Conservation (phyloP, 1,140 invertebrate genomes). For the Drosophila leontia region DNA sequence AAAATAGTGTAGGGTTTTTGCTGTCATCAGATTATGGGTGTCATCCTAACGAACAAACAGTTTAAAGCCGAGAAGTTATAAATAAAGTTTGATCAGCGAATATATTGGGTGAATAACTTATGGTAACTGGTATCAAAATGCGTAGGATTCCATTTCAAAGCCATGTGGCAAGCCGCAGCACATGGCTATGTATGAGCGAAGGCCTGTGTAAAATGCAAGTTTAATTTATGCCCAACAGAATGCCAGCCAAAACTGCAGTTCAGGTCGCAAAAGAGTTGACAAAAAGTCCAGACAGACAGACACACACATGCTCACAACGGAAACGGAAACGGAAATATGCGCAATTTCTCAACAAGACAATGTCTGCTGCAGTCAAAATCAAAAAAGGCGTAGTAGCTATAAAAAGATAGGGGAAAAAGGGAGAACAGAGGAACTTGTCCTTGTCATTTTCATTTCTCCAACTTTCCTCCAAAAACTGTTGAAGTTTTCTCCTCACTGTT, state of each 20-base stretch:
- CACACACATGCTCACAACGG: conserved; percentile 23
- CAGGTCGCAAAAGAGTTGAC: conserved; percentile 53
- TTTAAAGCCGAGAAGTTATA: conserved; percentile 31
- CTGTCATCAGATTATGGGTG: conserved; percentile 36
- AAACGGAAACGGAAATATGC: conserved; percentile 64
- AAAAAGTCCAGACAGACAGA: conserved; percentile 27
- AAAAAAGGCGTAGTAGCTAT: conserved; percentile 19
- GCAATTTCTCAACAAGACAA: conserved; percentile 65
- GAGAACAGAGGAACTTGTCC: conserved; percentile 38
- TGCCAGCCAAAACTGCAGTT: conserved; percentile 62
- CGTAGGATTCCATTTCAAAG: conserved; percentile 53
- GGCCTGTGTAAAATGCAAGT: conserved; percentile 48
- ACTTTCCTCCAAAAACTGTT: conserved; percentile 29
- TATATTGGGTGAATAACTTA: conserved; percentile 18
- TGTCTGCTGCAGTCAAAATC: conserved; percentile 50
- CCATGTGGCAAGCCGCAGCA: conserved; percentile 44
- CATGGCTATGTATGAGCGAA: neutral
- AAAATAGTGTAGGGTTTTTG: conserved; percentile 28
- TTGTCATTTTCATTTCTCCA: conserved; percentile 51
- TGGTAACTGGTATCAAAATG: conserved; percentile 25
- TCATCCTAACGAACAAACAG: conserved; percentile 11
- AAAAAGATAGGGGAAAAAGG: conserved; percentile 4
- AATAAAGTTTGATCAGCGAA: conserved; percentile 5
- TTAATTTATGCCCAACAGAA: conserved; percentile 71
- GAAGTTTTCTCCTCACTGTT: conserved; percentile 43